Base-by-base conservation (phyloP, 2,113 vertebrate species). In the Antennarius striatus region DNA sequence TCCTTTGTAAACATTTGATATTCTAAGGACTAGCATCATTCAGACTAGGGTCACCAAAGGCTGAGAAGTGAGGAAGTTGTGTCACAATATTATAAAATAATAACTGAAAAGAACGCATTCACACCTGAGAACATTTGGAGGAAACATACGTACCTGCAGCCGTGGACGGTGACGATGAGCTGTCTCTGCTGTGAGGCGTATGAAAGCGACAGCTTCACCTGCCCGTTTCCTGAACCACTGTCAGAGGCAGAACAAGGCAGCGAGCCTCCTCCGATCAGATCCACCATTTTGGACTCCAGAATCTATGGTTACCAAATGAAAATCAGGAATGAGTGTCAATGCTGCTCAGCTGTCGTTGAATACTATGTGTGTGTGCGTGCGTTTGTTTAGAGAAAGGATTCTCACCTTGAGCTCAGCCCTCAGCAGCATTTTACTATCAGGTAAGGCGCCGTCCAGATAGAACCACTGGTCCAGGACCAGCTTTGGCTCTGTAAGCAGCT, bases 381-480 rank as follows among this genome's bases (percentile, higher is more conserved):
- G 3, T 40, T 1, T 6, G 42, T 43, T 36, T 36, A 36, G 42
- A 22, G 4, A 36, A 15, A 11, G 5, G 49, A 4, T 50, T 86
- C 89, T 90, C 74, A 96, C 96, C 92, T 95, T 93, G 10, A 98
- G 91, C 62, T 95, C 92, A 11, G 89, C 93, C 79, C 94, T 93
- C 77, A 98, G 91, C 2, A 98, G 91, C 82, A 97, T 80, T 77
- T 95, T 92, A 68, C 90, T 93, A 61, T 83, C 75, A 4, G 93
- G 50, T 10, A 65, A 71, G 3, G 92, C 92, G 51, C 89, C 93
- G 58, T 77, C 88, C 79, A 97, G 87, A 0, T 55, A 51, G 29
- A 95, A 90, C 96, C 96, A 97, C 16, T 73, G 88, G 70, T 97
- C 96, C 74, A 95, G 60, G 47, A 91, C 85, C 65, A 97, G 89